phyloP scores from a whole-genome alignment of 1,140 invertebrate species.

The Scylla paramamosain region DNA sequence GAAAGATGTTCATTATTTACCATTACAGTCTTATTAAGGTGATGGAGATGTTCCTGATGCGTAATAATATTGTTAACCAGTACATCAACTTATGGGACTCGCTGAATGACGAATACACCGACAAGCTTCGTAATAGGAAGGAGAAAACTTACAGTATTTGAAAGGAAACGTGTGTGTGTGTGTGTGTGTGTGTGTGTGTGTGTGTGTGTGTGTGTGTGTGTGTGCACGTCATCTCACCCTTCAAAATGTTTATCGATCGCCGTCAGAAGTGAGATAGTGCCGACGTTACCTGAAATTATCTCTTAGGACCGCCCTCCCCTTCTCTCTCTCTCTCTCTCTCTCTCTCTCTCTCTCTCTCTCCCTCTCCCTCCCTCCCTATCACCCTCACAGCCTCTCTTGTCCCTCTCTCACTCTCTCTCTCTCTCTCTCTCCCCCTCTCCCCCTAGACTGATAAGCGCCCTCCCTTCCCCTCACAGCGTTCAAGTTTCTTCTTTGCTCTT shows the following conservation, averaged over 20 bases:
- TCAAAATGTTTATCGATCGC: slow-evolving; percentile 2
- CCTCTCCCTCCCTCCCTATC: neutral
- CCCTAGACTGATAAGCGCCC: neutral
- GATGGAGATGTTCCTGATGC: too few relatives aligned
- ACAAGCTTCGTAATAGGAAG: too few relatives aligned
- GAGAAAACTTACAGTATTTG: too few relatives aligned
- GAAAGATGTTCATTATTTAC: too few relatives aligned
- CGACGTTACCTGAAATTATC: slow-evolving; percentile 22
- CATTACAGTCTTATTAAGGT: too few relatives aligned
- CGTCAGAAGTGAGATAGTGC: neutral
- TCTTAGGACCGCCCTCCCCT: neutral
- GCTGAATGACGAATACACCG: too few relatives aligned
- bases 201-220: neutral
- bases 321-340: neutral
- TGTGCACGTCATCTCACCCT: neutral
- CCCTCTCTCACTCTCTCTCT: neutral
- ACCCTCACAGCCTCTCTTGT: neutral
- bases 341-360: too few relatives aligned
- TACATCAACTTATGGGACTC: too few relatives aligned
- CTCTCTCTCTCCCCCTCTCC: neutral
- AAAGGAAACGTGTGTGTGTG: neutral
- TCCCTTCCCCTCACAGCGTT: neutral
- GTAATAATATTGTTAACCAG: too few relatives aligned
- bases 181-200: slow-evolving; percentile 39
- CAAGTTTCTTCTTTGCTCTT: neutral